These are phyloP conservation scores for Melieria picta DNA, from an alignment of 2,888 invertebrate species.

Conservation along the genomic window DNA sequence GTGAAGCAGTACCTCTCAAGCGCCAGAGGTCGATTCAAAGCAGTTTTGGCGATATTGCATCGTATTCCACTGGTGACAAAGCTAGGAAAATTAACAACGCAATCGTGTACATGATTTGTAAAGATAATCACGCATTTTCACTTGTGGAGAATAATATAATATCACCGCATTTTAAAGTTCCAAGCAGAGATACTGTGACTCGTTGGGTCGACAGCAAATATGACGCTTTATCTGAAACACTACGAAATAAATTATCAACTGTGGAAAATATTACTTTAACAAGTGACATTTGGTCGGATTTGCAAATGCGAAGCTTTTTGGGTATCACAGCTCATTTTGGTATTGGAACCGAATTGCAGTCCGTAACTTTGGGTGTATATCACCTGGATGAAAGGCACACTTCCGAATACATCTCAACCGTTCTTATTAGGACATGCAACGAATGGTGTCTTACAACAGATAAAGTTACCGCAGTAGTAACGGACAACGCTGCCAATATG, in stretches of 20 bases:
- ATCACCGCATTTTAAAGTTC: slow-evolving; percentile 17
- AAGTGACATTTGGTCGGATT: slow-evolving; percentile 35
- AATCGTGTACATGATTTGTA: background rate
- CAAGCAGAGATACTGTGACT: slow-evolving; percentile 23
- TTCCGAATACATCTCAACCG: slow-evolving; percentile 33
- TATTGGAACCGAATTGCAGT: slow-evolving; percentile 23
- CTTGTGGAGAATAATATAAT: background rate
- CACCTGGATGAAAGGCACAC: slow-evolving; percentile 33
- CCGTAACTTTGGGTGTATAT: slow-evolving; percentile 32
- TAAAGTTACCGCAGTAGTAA: slow-evolving; percentile 37
- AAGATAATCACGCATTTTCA: too few relatives aligned
- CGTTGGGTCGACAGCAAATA: slow-evolving; percentile 34
- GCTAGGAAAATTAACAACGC: slow-evolving; percentile 27
- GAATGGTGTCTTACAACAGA: slow-evolving; percentile 35
- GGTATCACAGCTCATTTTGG: slow-evolving; percentile 36
- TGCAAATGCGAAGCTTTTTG: slow-evolving; percentile 35
- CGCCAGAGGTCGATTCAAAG: background rate
- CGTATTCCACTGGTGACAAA: slow-evolving; percentile 28
- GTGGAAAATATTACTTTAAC: slow-evolving; percentile 35
- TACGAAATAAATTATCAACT: slow-evolving; percentile 29
- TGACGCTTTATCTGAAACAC: slow-evolving; percentile 28
- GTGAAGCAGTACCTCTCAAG: too few relatives aligned
- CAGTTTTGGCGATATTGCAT: slow-evolving; percentile 30
- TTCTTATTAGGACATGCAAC: slow-evolving; percentile 30
- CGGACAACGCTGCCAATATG: slow-evolving; percentile 39